phyloP scores from a whole-genome alignment of 1,140 invertebrate genomes.

The Atta colombica region DNA sequence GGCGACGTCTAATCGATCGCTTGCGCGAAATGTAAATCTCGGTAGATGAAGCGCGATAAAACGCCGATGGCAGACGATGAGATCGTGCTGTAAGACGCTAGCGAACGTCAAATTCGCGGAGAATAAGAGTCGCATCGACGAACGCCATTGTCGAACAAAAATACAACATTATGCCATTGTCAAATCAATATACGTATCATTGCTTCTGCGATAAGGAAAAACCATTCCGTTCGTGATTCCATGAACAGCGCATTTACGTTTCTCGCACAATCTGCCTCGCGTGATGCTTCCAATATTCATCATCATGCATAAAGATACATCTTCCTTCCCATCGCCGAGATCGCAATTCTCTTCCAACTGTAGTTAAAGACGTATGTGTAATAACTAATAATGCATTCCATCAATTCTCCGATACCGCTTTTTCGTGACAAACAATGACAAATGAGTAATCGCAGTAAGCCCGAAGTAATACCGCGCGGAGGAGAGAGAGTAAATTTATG shows the following conservation, averaged over 20 bases:
- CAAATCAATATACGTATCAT: conserved; percentile 31
- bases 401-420: not conserved
- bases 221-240: not conserved
- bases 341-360: not conserved
- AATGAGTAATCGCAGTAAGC: conserved; percentile 22
- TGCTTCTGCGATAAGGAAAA: not conserved
- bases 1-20: conserved; percentile 1
- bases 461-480: not conserved
- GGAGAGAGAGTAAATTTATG: conserved; percentile 39
- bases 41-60: conserved; percentile 24
- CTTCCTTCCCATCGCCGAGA: not conserved
- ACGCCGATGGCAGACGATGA: not conserved
- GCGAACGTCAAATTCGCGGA: not conserved
- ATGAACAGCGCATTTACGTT: not conserved
- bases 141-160: not conserved
- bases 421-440: conserved; percentile 39
- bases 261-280: conserved; percentile 27
- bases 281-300: not conserved
- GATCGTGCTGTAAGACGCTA: not conserved
- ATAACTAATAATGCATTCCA: conserved; percentile 9
- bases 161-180: conserved; percentile 4
- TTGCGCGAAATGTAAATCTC: conserved; percentile 15
- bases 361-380: conserved; percentile 8
- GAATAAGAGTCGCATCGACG: not conserved
- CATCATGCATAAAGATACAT: conserved; percentile 25